Percentiles rank a stretch among this genome's conserved stretches.
These are phyloP conservation scores for Ridgeia piscesae DNA, from an alignment of 1,140 invertebrate genomes.

Conservation along the genomic window DNA sequence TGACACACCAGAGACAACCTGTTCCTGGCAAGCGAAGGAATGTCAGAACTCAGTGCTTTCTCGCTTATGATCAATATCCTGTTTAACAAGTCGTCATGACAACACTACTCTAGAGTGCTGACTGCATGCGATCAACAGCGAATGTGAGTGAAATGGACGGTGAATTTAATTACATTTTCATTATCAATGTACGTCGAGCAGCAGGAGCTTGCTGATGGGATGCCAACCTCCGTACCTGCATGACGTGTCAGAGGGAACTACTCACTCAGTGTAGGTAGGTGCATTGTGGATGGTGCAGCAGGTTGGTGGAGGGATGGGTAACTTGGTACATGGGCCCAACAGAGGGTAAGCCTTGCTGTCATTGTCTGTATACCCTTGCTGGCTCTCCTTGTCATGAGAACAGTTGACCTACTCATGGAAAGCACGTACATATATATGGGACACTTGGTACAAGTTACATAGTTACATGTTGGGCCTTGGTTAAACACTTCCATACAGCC, in stretches of 20 bases:
- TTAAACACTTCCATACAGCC: no score
- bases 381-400: no score
- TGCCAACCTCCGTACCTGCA: no score
- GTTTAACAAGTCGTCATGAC: not conserved
- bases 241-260: no score
- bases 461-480: no score
- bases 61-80: not conserved
- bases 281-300: not conserved
- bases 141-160: not conserved
- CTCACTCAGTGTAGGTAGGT: not conserved
- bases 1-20: not conserved
- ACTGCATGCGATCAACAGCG: not conserved
- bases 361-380: no score
- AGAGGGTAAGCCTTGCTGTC: no score
- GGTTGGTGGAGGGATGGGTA: not conserved
- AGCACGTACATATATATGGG: no score
- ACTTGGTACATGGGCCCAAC: no score
- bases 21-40: not conserved
- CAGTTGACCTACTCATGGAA: no score
- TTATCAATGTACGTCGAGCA: not conserved
- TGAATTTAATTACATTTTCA: slow-evolving; percentile 1
- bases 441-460: no score
- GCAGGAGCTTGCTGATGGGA: not conserved
- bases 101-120: not conserved
- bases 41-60: not conserved